Conservation (phyloP, 2,797 vertebrate species). For the Hephaestus fuliginosus region DNA sequence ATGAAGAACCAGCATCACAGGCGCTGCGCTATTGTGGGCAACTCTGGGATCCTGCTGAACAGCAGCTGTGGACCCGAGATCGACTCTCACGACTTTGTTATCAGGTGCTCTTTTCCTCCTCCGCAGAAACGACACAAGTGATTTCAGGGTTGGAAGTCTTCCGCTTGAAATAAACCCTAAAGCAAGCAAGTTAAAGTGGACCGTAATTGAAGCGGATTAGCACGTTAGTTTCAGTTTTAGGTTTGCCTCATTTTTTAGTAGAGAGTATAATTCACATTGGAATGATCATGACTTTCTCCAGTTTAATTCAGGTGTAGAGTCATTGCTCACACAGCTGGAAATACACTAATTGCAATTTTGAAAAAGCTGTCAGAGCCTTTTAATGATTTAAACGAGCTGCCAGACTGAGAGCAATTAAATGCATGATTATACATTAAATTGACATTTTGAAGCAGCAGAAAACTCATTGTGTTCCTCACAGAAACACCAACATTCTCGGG, state of each 20-base stretch:
- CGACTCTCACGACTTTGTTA: constrained; percentile 94
- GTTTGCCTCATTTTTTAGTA: constrained; percentile 46
- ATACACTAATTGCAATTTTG: constrained; percentile 55
- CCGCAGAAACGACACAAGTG: background rate
- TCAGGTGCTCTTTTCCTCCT: constrained; percentile 85
- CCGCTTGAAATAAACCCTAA: constrained; percentile 31
- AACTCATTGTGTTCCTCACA: constrained; percentile 42
- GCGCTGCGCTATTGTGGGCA: constrained; percentile 95
- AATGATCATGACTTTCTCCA: constrained; percentile 6
- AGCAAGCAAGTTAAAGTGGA: constrained; percentile 26
- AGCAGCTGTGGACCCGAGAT: constrained; percentile 95
- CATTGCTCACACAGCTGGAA: constrained; percentile 41
- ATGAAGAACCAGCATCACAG: constrained; percentile 94
- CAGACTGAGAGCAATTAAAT: constrained; percentile 61
- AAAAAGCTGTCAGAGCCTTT: constrained; percentile 52
- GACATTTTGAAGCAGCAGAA: constrained; percentile 67
- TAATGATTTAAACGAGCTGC: constrained; percentile 31
- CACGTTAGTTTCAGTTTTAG: constrained; percentile 39
- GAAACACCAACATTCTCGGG: constrained; percentile 46
- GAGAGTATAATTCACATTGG: constrained; percentile 32
- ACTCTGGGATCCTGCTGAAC: constrained; percentile 95
- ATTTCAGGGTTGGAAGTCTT: constrained; percentile 11
- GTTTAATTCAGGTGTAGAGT: constrained; percentile 31
- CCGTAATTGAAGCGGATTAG: constrained; percentile 37
- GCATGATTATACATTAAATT: constrained; percentile 61